Conservation (phyloP, 2,113 vertebrate genomes). For the Psittacula cyanocephala region DNA sequence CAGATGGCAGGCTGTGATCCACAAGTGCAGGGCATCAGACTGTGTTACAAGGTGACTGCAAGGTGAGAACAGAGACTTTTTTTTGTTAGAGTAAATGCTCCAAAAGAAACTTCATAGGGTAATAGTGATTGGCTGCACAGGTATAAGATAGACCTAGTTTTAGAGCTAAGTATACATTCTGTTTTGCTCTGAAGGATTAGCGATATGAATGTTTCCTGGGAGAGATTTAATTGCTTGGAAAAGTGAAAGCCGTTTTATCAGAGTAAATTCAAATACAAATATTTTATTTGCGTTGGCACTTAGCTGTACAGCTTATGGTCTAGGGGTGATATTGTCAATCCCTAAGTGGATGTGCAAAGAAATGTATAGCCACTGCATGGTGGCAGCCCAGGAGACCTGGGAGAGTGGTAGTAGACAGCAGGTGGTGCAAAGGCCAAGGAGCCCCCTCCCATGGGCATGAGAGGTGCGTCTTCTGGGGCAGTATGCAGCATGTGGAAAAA, state of each 20-base stretch:
- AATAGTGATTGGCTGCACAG: not conserved
- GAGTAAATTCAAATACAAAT: not conserved
- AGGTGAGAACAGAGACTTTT: not conserved
- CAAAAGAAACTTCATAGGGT: not conserved
- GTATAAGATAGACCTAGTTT: not conserved
- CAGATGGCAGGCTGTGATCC: constrained; percentile 65
- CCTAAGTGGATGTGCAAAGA: not conserved
- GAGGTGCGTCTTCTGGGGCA: not conserved
- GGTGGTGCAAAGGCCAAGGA: not conserved
- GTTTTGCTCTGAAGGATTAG: not conserved
- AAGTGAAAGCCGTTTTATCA: not conserved
- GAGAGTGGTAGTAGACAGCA: not conserved
- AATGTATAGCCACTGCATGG: not conserved
- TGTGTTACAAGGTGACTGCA: constrained; percentile 41
- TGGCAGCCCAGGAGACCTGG: not conserved
- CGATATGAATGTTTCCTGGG: fast-evolving
- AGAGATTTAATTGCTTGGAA: not conserved
- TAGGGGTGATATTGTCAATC: not conserved
- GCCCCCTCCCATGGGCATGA: fast-evolving
- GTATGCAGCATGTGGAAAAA: not conserved
- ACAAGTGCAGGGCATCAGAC: not conserved
- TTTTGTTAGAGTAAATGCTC: not conserved
- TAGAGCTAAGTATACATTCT: not conserved
- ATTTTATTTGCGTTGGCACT: not conserved
- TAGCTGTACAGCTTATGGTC: not conserved